Percentiles rank a stretch among this genome's conserved stretches.
phyloP scores from a whole-genome alignment of 2,113 vertebrate genomes.

The Nothoprocta perdicaria region DNA sequence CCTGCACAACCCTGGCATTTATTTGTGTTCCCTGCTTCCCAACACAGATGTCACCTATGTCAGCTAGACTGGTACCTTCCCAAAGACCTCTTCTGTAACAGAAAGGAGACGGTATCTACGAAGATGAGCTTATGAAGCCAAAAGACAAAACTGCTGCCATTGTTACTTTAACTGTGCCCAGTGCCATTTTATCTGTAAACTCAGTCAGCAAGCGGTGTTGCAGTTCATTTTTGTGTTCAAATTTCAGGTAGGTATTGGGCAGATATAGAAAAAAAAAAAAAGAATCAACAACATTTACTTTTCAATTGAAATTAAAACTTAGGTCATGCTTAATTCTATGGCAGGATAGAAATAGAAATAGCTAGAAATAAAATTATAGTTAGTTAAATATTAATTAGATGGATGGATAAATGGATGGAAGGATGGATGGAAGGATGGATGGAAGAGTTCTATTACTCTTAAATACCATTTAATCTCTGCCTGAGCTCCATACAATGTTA shows the following conservation, averaged over 20 bases:
- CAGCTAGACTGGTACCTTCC: conserved; percentile 82
- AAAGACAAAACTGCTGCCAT: conserved; percentile 87
- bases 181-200: neutral
- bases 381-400: neutral
- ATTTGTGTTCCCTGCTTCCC: conserved; percentile 85
- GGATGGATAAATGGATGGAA: neutral
- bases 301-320: neutral
- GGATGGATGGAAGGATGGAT: no score
- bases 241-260: neutral
- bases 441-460: neutral
- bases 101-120: conserved; percentile 83
- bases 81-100: conserved; percentile 82
- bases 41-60: conserved; percentile 85
- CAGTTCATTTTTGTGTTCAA: neutral
- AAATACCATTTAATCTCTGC: neutral
- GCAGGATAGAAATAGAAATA: neutral
- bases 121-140: conserved; percentile 85
- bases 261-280: neutral
- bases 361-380: neutral
- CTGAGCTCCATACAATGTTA: neutral
- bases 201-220: neutral
- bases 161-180: neutral
- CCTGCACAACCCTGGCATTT: conserved; percentile 87
- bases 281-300: neutral
- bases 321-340: neutral